A percentile compares a stretch with the other conserved stretches of the same genome.
Evolutionary conservation across 2,888 invertebrate genomes (phyloP).

Genomic region (Eupithecia dodoneata): DNA sequence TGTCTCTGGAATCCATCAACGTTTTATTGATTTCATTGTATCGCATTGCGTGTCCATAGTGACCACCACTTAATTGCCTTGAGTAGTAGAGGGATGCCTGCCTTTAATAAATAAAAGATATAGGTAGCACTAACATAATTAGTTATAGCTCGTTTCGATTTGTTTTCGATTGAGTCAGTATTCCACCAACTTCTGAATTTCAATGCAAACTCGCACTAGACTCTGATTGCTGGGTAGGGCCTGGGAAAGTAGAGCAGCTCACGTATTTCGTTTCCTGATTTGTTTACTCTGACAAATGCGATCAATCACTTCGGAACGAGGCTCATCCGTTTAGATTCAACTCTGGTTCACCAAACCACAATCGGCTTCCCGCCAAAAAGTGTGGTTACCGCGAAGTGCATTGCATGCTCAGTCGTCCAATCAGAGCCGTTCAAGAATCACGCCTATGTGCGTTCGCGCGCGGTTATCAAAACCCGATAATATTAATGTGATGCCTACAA

Average conservation of each 20-base stretch:
- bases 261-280: constrained; percentile 12
- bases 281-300: constrained; percentile 47
- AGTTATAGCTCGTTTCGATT: not conserved
- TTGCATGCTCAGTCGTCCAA: constrained; percentile 65
- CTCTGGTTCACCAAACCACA: constrained; percentile 42
- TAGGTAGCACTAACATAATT: not conserved
- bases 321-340: constrained; percentile 36
- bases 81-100: not conserved
- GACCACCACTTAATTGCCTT: not conserved
- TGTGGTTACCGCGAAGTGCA: constrained; percentile 48
- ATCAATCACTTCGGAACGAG: constrained; percentile 41
- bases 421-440: constrained; percentile 74
- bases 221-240: not conserved
- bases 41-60: constrained; percentile 11
- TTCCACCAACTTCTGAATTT: not conserved
- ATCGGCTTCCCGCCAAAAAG: constrained; percentile 68
- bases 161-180: not conserved
- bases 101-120: not conserved
- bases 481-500: constrained; percentile 42
- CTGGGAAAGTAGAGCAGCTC: constrained; percentile 2
- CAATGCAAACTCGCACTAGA: not conserved
- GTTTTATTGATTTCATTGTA: constrained; percentile 12
- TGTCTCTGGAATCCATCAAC: not conserved
- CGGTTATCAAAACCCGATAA: constrained; percentile 74
- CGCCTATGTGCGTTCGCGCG: constrained; percentile 72